Conservation (phyloP, 2,113 vertebrate genomes). For the Patagioenas fasciata region DNA sequence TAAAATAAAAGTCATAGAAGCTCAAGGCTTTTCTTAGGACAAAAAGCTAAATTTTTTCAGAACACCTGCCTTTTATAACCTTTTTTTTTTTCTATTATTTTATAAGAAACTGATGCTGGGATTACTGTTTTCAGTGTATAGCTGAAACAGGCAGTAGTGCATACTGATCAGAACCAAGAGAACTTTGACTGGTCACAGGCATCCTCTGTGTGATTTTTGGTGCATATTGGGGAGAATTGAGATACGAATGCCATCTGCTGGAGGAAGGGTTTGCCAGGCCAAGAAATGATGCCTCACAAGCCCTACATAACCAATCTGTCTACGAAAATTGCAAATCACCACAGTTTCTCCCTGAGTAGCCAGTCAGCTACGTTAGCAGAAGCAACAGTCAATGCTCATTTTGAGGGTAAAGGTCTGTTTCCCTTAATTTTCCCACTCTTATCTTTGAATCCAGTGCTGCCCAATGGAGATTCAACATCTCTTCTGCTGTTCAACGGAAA, state of each 20-base stretch:
- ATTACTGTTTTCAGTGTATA: background rate
- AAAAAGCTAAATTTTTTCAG: background rate
- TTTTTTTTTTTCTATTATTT: slow-evolving; percentile 20
- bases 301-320: background rate
- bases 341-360: background rate
- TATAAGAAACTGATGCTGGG: background rate
- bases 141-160: background rate
- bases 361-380: background rate
- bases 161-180: background rate
- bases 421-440: background rate
- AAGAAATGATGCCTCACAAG: rapidly evolving
- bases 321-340: background rate
- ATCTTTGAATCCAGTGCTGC: background rate
- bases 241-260: slow-evolving; percentile 57
- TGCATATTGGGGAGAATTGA: background rate
- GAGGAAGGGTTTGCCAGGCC: background rate
- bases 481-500: background rate
- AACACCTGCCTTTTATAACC: background rate
- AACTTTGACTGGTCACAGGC: background rate
- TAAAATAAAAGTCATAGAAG: background rate
- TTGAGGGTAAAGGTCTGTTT: background rate
- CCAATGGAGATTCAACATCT: background rate
- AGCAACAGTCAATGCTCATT: background rate
- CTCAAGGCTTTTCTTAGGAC: background rate
- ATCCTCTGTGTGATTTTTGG: background rate